Base-by-base conservation (phyloP, 2,113 vertebrate genomes). In the Lutjanus erythropterus region DNA sequence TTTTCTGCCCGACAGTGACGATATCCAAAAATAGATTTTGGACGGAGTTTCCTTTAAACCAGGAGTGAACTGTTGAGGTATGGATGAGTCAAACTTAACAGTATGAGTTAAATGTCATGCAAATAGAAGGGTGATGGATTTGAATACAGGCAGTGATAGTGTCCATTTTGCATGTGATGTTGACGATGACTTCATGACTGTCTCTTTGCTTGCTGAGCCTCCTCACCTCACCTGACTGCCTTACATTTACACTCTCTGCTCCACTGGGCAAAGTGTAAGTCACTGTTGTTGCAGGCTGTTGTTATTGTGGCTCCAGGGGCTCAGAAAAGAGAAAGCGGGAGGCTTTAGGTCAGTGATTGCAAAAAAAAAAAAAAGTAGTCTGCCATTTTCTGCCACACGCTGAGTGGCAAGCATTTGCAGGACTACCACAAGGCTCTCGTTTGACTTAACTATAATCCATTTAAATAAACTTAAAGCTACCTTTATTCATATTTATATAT, bases 341-440 rank as follows among this genome's bases (percentile, higher is more conserved):
- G 5, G 80, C 67, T 9, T n/a, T 64, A 12, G 64, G 65, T 84
- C 31, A 66, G 33, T 23, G 56, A 44, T 50, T 7, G n/a, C n/a
- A n/a, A n/a, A n/a, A n/a, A n/a, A n/a, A n/a, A n/a, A n/a, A n/a
- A n/a, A n/a, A n/a, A n/a, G 50, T 68, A 52, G 64, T 16, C 46
- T 86, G 78, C 52, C 67, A 59, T 83, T 39, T 75, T 56, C 50
- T 66, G 53, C 69, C 52, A 37, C 78, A 44, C 23, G 75, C 80
- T 46, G 70, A 55, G 65, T 29, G 47, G 39, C 37, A 61, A 55
- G 62, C 50, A 19, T 52, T 42, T 50, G 47, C 25, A 76, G 47
- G 11, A 35, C 23, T 35, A 37, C 37, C 31, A 49, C 2, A 3
- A 21, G 15, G 29, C 5, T 29, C 18, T 15, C 3, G 14, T 19